phyloP scores from a whole-genome alignment of 2,888 invertebrate genomes.

The Lordiphosa fenestrarum region DNA sequence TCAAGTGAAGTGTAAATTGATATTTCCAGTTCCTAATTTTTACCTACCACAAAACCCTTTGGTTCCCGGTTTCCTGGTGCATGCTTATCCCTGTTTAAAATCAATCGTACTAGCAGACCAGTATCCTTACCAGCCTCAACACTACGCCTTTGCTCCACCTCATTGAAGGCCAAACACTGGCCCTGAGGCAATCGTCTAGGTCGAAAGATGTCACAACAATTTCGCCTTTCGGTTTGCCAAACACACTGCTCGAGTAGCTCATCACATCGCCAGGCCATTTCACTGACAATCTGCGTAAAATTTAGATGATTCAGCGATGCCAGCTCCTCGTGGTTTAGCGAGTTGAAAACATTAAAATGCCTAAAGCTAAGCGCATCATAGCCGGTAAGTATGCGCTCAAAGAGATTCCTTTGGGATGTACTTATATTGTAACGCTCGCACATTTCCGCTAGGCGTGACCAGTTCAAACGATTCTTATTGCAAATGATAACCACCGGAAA shows the following conservation, averaged over 20 bases:
- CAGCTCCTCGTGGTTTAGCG: constrained; percentile 28
- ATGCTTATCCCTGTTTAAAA: constrained; percentile 54
- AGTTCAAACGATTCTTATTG: constrained; percentile 77
- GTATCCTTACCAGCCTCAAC: constrained; percentile 43
- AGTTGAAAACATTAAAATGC: constrained; percentile 54
- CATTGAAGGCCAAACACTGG: constrained; percentile 81
- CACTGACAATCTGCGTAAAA: constrained; percentile 65
- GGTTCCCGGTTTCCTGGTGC: constrained; percentile 38
- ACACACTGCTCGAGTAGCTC: constrained; percentile 78
- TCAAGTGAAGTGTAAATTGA: not conserved
- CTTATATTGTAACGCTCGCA: constrained; percentile 48
- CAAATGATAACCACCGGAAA: constrained; percentile 78
- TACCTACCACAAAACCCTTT: constrained; percentile 56
- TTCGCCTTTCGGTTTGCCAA: constrained; percentile 77
- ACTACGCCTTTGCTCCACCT: constrained; percentile 44
- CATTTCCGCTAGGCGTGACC: constrained; percentile 69
- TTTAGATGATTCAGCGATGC: constrained; percentile 68
- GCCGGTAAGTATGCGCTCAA: constrained; percentile 55
- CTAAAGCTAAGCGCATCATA: constrained; percentile 70
- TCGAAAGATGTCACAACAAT: constrained; percentile 81
- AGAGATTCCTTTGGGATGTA: constrained; percentile 36
- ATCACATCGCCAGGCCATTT: constrained; percentile 78
- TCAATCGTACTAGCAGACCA: constrained; percentile 55
- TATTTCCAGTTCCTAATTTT: no score
- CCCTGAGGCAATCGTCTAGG: constrained; percentile 79